Evolutionary conservation across 37 sponge, comb jelly and placozoan species (phyloP).

Genomic region (Corticium candelabrum): DNA sequence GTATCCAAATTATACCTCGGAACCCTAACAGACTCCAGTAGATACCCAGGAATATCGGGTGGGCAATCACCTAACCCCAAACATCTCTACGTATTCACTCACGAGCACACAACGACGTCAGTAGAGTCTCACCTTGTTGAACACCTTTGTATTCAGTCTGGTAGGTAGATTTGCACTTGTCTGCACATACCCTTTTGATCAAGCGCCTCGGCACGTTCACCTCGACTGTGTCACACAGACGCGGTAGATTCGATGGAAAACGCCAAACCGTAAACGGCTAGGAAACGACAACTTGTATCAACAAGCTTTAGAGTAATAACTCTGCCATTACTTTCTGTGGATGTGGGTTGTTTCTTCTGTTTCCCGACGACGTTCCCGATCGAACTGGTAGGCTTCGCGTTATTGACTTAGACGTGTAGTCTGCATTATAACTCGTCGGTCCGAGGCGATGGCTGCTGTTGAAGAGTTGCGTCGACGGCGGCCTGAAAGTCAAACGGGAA

Average conservation of each 20-base stretch:
- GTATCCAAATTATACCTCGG: neutral
- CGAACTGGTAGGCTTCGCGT: neutral
- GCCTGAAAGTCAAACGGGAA: neutral
- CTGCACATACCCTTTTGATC: neutral
- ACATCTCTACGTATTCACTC: no score
- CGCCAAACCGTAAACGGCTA: constrained; percentile 29
- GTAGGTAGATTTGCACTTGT: neutral
- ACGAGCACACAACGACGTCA: no score
- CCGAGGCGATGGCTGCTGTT: neutral
- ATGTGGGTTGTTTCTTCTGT: constrained; percentile 24
- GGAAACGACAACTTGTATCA: neutral
- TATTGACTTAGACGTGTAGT: constrained; percentile 8
- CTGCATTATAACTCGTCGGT: constrained; percentile 5
- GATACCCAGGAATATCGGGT: no score
- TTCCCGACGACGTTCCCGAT: constrained; percentile 18
- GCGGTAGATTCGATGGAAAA: neutral
- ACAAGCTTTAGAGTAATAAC: neutral
- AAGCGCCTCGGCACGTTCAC: no score
- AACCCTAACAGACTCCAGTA: no score
- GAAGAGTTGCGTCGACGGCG: constrained; percentile 3
- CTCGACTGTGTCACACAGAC: neutral
- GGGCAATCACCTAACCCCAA: no score
- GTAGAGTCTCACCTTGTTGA: neutral
- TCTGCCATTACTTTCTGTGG: constrained; percentile 16
- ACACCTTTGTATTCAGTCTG: neutral